A percentile compares a stretch with the other conserved stretches of the same genome.
Conservation (phyloP, 2,113 vertebrate species). For the Thunnus maccoyii region DNA sequence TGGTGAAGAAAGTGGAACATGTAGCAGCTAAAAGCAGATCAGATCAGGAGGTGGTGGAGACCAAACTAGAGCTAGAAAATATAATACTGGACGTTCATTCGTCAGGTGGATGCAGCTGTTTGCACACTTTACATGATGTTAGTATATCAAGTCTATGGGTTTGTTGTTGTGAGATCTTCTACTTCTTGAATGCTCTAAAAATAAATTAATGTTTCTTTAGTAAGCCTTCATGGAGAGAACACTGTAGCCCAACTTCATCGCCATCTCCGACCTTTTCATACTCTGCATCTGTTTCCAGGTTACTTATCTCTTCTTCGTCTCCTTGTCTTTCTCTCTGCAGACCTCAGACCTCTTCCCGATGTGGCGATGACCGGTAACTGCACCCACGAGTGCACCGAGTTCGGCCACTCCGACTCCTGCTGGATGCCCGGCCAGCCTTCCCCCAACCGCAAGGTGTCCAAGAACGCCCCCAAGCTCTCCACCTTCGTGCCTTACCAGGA, state of each 20-base stretch:
- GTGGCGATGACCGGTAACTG: slow-evolving; percentile 99
- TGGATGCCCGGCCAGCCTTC: slow-evolving; percentile 98
- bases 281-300: neutral
- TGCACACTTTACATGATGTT: too few relatives aligned
- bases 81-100: too few relatives aligned
- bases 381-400: slow-evolving; percentile 97
- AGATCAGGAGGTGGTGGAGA: too few relatives aligned
- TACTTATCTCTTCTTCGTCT: neutral
- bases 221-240: too few relatives aligned
- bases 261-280: neutral
- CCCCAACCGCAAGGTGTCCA: slow-evolving; percentile 90
- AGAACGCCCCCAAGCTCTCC: slow-evolving; percentile 94
- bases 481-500: slow-evolving; percentile 99
- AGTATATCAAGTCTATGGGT: too few relatives aligned
- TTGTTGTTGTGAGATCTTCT: too few relatives aligned
- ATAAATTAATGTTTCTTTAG: too few relatives aligned
- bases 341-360: slow-evolving; percentile 95
- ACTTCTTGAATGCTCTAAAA: too few relatives aligned
- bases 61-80: too few relatives aligned
- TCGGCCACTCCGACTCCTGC: slow-evolving; percentile 97
- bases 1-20: too few relatives aligned
- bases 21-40: too few relatives aligned
- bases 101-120: too few relatives aligned
- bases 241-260: neutral
- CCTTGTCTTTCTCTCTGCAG: slow-evolving; percentile 72